phyloP scores from a whole-genome alignment of 2,888 invertebrate genomes.

The Polylopha cassiicola region DNA sequence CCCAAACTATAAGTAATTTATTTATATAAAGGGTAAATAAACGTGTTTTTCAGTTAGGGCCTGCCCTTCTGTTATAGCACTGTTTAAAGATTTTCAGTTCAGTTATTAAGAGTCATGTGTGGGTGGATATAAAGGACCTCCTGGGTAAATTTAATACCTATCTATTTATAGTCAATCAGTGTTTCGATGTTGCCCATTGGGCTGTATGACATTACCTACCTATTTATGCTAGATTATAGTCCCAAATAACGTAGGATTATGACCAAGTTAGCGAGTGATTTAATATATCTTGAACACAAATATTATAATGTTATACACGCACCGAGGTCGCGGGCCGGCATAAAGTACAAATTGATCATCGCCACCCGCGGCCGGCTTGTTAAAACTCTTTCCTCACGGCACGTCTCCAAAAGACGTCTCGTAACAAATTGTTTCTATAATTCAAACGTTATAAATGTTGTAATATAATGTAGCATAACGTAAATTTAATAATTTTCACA shows the following conservation, averaged over 20 bases:
- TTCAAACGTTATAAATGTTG: conserved; percentile 59
- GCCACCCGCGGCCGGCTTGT: conserved; percentile 44
- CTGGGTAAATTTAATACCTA: too few species aligned
- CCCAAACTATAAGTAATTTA: too few species aligned
- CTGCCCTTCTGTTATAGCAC: too few species aligned
- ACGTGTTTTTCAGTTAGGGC: too few species aligned
- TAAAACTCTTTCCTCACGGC: conserved; percentile 55
- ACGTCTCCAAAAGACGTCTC: conserved; percentile 52
- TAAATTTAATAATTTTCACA: conserved; percentile 27
- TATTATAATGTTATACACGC: conserved; percentile 46
- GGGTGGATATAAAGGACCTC: conserved; percentile 2
- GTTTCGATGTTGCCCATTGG: conserved; percentile 16
- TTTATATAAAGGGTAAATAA: too few species aligned
- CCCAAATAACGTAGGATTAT: conserved; percentile 61
- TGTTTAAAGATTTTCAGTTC: too few species aligned
- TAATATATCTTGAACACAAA: conserved; percentile 59
- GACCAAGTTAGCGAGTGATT: conserved; percentile 68
- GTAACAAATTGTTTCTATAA: conserved; percentile 44
- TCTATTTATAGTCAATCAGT: conserved; percentile 17
- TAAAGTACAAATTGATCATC: conserved; percentile 74
- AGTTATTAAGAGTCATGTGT: too few species aligned
- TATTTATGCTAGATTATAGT: conserved; percentile 64
- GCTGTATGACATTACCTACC: conserved; percentile 31
- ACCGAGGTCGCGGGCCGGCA: conserved; percentile 49
- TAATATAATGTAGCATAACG: conserved; percentile 45